Evolutionary conservation across 1,140 invertebrate species (phyloP).

Genomic region (Ooceraea biroi): DNA sequence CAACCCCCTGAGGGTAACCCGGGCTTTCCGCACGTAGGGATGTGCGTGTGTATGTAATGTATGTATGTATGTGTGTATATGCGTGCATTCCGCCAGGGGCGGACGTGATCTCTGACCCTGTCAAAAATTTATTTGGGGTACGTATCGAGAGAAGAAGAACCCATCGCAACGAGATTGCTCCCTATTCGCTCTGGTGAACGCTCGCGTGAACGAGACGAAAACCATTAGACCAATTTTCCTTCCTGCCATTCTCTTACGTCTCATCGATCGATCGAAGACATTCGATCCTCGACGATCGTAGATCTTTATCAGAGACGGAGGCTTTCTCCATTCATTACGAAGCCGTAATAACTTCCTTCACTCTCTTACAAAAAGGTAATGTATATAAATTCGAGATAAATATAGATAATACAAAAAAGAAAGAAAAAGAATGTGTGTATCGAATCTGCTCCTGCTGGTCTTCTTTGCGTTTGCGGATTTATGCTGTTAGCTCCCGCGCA

Average conservation of each 20-base stretch:
- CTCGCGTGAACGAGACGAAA: not conserved
- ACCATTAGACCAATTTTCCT: not conserved
- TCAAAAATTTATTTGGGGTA: conserved; percentile 39
- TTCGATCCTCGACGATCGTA: not conserved
- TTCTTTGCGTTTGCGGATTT: conserved; percentile 52
- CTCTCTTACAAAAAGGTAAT: not conserved
- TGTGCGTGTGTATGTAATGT: not conserved
- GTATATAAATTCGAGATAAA: not conserved
- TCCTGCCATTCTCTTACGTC: not conserved
- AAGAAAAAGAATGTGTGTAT: not conserved
- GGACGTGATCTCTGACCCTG: conserved; percentile 52
- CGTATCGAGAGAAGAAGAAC: conserved; percentile 15
- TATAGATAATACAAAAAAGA: not conserved
- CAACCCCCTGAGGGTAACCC: conserved; percentile 60
- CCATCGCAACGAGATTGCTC: not conserved
- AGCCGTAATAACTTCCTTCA: no score
- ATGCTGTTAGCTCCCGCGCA: conserved; percentile 40
- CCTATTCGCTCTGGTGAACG: no score
- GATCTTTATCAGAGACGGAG: not conserved
- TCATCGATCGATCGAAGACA: conserved; percentile 6
- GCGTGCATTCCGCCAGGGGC: conserved; percentile 46
- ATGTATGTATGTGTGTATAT: conserved; percentile 24
- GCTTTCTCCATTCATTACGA: not conserved
- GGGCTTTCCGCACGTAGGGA: conserved; percentile 48
- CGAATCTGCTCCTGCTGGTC: conserved; percentile 43